Evolutionary conservation across 2,113 vertebrate species (phyloP).

Genomic region (Campylorhamphus procurvoides): DNA sequence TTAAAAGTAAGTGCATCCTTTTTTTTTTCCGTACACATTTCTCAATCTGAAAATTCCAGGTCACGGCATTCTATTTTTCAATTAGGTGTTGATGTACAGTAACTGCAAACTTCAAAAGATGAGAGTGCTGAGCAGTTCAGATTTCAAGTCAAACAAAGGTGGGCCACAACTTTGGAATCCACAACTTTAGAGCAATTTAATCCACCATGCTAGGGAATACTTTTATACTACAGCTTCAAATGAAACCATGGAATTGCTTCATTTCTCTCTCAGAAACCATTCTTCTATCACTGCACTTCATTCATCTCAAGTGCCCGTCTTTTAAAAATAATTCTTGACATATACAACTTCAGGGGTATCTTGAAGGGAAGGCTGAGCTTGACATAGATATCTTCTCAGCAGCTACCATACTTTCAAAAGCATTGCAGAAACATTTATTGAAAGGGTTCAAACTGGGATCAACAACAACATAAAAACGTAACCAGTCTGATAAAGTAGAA

Average conservation of each 20-base stretch:
- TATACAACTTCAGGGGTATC: neutral
- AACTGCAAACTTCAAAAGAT: neutral
- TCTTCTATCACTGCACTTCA: neutral
- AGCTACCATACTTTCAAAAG: neutral
- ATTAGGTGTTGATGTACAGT: neutral
- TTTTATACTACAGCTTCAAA: neutral
- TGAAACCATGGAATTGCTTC: neutral
- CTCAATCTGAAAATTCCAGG: neutral
- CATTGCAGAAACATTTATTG: neutral
- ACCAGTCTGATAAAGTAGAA: neutral
- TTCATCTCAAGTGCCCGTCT: neutral
- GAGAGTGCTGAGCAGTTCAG: neutral
- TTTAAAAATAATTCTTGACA: neutral
- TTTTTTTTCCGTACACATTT: neutral
- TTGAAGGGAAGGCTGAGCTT: neutral
- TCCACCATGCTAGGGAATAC: neutral
- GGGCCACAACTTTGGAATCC: neutral
- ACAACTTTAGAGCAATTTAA: neutral
- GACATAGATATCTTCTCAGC: neutral
- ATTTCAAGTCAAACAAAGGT: neutral
- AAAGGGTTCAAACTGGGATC: neutral
- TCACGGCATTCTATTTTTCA: neutral
- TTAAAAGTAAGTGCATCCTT: neutral
- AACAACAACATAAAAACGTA: neutral
- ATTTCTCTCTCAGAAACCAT: neutral